A percentile compares a stretch with the other conserved stretches of the same genome.
Evolutionary conservation across 2,113 vertebrate species (phyloP).

Genomic region (Dromaius novaehollandiae): DNA sequence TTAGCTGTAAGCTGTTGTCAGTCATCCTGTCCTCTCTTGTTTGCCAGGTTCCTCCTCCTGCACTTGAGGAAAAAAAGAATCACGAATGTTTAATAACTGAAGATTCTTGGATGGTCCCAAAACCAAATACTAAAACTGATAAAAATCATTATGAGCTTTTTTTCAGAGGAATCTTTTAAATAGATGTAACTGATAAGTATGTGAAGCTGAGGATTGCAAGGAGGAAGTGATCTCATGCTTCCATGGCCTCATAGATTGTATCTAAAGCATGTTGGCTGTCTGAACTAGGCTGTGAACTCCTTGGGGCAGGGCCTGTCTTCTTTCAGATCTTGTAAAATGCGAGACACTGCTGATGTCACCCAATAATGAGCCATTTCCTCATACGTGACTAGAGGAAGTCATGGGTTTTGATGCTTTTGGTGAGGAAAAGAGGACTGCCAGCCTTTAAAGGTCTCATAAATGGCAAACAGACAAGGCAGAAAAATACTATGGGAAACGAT

Average conservation of each 20-base stretch:
- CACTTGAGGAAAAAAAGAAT: background rate
- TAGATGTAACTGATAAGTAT: background rate
- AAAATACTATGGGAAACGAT: background rate
- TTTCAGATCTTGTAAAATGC: slow-evolving; percentile 3
- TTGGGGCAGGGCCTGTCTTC: background rate
- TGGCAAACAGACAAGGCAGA: background rate
- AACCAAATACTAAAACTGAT: background rate
- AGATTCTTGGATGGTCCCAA: background rate
- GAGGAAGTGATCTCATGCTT: slow-evolving; percentile 27
- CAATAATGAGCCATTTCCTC: background rate
- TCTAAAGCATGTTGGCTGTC: background rate
- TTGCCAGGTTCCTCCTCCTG: slow-evolving; percentile 6
- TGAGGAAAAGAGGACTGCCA: background rate
- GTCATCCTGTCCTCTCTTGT: background rate
- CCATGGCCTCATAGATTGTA: background rate
- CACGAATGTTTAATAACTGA: background rate
- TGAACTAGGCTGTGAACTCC: background rate
- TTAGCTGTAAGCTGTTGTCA: slow-evolving; percentile 16
- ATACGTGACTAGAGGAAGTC: background rate
- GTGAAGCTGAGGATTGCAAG: background rate
- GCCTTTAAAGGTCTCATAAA: background rate
- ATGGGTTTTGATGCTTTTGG: background rate
- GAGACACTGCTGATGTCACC: background rate
- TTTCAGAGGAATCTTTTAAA: background rate
- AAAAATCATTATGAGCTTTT: background rate